Conservation (phyloP, 2,113 vertebrate species). For the Pterocles orientalis region DNA sequence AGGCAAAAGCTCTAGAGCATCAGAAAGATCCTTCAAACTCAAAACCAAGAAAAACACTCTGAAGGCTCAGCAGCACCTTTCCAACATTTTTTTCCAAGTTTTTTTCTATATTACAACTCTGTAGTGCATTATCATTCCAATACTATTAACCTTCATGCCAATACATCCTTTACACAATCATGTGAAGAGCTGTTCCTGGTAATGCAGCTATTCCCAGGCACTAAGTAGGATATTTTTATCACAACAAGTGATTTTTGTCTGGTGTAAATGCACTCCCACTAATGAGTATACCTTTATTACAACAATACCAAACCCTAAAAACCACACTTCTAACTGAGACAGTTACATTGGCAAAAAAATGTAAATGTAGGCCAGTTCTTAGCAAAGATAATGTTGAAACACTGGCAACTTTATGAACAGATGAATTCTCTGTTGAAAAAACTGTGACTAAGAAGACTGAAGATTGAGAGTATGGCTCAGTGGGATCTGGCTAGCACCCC, state of each 20-base stretch:
- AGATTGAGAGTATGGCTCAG: constrained; percentile 36
- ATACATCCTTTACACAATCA: background rate
- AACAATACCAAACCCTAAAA: background rate
- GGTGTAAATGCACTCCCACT: background rate
- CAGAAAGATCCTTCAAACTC: background rate
- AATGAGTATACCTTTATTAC: background rate
- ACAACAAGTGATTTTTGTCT: background rate
- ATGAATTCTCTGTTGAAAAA: constrained; percentile 13
- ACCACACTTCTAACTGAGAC: background rate
- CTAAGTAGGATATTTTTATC: background rate
- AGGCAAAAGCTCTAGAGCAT: background rate
- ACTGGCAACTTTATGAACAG: constrained; percentile 24
- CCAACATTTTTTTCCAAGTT: background rate
- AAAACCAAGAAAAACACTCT: background rate
- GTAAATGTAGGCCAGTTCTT: background rate
- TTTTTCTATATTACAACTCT: background rate
- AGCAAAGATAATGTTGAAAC: background rate
- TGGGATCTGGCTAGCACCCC: constrained; percentile 64
- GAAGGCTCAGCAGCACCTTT: background rate
- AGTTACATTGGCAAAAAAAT: background rate
- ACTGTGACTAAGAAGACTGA: constrained; percentile 33
- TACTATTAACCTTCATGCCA: background rate
- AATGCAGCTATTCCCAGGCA: background rate
- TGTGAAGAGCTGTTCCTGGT: background rate
- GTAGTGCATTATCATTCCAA: background rate